Base-by-base conservation (phyloP, 92 coral and sea anemone genomes). In the Siderastrea siderea region DNA sequence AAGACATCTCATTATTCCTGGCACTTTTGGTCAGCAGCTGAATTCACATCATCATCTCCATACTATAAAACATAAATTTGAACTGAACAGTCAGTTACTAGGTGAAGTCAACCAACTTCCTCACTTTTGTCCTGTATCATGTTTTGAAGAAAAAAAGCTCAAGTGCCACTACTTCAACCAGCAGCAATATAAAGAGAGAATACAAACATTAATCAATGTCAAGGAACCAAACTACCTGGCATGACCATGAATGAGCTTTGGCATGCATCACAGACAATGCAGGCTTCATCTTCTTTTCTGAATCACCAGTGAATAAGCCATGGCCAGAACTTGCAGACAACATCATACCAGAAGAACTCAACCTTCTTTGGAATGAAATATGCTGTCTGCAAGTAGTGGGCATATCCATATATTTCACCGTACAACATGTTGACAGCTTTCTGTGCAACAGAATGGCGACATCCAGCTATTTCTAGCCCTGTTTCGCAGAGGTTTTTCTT, bases 251-350 rank as follows among this genome's bases (percentile, higher is more conserved):
- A 76, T 94, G 97, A 16, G 92, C 97, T 64, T 94, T 92, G 2
- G 95, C 89, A 80, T 92, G 94, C 93, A 94, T 91, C 0, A 92
- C 82, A 2, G 97, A 92, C 12, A 89, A 74, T 9, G 95, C 93
- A 62, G 95, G 94, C 48, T 90, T 90, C 97, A 91, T 94, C 26
- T 86, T 88, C 65, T 66, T 1, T 19, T 66, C 59, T 54, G 86
- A 47, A 63, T 14, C 60, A 38, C 14, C 81, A 0, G 19, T 58
- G 38, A 87, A 78, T 70, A 15, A 94, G 77, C 97, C 95, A 94
- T 57, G 95, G 97, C 95, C 97, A 94, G 54, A 83, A 94, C 53
- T 92, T 91, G 81, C 95, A 94, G 7, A 94, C 87, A 2, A 94
- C 91, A 68, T 94, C 93, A 52, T 94, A 91, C 95, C 95, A 94